Evolutionary conservation across 2,888 invertebrate species (phyloP).

Genomic region (Nomada flava): DNA sequence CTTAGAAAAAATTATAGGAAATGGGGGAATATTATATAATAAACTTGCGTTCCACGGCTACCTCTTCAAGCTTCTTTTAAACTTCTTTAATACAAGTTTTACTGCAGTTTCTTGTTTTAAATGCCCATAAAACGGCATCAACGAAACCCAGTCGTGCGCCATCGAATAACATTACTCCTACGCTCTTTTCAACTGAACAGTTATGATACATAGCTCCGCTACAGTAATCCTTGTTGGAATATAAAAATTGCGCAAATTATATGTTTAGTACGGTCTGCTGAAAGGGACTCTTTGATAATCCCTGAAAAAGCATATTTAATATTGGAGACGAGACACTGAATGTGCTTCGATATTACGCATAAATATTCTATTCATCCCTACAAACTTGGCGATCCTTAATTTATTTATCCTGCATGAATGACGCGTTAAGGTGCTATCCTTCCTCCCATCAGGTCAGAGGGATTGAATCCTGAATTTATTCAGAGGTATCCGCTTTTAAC

Average conservation of each 20-base stretch:
- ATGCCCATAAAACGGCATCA: not conserved
- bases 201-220: no score
- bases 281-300: no score
- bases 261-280: no score
- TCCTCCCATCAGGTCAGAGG: not conserved
- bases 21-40: not conserved
- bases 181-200: no score
- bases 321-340: not conserved
- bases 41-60: not conserved
- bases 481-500: constrained; percentile 16
- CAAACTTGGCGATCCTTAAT: not conserved
- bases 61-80: not conserved
- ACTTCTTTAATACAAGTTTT: constrained; percentile 12
- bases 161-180: no score
- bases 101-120: not conserved
- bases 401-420: constrained; percentile 42
- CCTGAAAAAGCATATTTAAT: not conserved
- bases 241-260: no score
- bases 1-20: no score
- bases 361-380: constrained; percentile 9
- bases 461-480: constrained; percentile 46
- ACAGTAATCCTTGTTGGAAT: no score
- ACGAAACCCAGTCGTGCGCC: not conserved
- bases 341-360: not conserved
- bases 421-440: constrained; percentile 6